Evolutionary conservation across 2,888 invertebrate species (phyloP).

Genomic region (Plagodis dolabraria): DNA sequence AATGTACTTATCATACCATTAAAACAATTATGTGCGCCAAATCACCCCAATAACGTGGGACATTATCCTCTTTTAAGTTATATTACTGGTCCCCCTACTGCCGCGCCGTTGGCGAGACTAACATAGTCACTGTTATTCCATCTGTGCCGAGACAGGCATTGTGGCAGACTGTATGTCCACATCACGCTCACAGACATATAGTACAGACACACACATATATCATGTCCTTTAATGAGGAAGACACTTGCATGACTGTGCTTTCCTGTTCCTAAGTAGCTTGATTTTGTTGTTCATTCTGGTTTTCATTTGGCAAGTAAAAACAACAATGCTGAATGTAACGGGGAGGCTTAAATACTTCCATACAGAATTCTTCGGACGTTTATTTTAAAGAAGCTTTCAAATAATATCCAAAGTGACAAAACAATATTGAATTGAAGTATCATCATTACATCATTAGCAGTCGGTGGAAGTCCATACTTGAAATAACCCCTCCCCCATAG

Average conservation of each 20-base stretch:
- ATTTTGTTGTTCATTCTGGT: background rate
- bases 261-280: background rate
- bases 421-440: too few species aligned
- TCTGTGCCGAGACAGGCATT: conserved; percentile 15
- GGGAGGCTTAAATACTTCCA: too few species aligned
- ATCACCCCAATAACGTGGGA: background rate
- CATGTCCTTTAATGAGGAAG: conserved; percentile 5
- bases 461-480: too few species aligned
- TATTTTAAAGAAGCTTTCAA: too few species aligned
- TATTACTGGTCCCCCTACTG: conserved; percentile 9
- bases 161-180: conserved; percentile 26
- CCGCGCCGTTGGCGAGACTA: conserved; percentile 9
- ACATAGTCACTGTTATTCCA: conserved; percentile 5
- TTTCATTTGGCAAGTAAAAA: too few species aligned
- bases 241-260: conserved; percentile 3
- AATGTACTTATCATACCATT: too few species aligned
- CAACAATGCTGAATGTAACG: too few species aligned
- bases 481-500: too few species aligned
- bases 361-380: too few species aligned
- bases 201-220: conserved; percentile 5
- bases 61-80: background rate
- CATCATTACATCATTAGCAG: too few species aligned
- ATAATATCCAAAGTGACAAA: too few species aligned
- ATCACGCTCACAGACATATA: conserved; percentile 5
- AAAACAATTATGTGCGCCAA: background rate